Percentiles rank a stretch among this genome's conserved stretches.
Evolutionary conservation across 2,888 invertebrate genomes (phyloP).

Genomic region (Scaptodrosophila latifasciaeformis): DNA sequence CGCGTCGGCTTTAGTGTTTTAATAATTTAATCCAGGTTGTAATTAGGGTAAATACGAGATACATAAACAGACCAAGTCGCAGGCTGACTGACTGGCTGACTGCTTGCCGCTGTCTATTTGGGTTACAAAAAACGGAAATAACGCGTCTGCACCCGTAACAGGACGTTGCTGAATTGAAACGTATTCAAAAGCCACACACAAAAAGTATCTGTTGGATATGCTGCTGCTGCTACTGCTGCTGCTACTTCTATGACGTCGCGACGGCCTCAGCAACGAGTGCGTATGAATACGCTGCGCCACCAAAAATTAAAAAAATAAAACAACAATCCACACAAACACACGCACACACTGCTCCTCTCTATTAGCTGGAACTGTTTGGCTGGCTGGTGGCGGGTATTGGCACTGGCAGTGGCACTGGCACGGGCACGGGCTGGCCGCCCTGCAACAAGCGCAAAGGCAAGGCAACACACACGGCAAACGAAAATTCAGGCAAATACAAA

Average conservation of each 20-base stretch:
- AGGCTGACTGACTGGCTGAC: constrained; percentile 24
- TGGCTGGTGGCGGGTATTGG: no score
- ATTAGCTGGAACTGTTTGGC: no score
- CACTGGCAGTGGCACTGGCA: no score
- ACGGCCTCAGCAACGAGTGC: constrained; percentile 32
- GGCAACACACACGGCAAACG: constrained; percentile 15
- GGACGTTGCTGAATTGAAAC: constrained; percentile 71
- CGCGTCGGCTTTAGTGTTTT: constrained; percentile 69
- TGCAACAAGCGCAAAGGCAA: no score
- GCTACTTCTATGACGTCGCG: no score
- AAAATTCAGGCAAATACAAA: constrained; percentile 12
- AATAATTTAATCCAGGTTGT: constrained; percentile 73
- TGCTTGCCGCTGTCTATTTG: constrained; percentile 6
- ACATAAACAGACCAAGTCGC: constrained; percentile 33
- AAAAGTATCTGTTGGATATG: constrained; percentile 59
- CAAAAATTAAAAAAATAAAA: no score
- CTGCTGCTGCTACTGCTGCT: constrained; percentile 27
- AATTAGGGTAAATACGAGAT: constrained; percentile 71
- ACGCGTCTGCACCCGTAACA: constrained; percentile 71
- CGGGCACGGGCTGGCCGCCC: no score
- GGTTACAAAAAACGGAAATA: constrained; percentile 63
- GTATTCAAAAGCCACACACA: constrained; percentile 36
- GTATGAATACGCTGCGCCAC: constrained; percentile 18
- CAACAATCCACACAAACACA: no score
- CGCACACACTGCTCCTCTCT: no score